A percentile compares a stretch with the other conserved stretches of the same genome.
Evolutionary conservation across 2,797 vertebrate species (phyloP).

Genomic region (Characodon lateralis): DNA sequence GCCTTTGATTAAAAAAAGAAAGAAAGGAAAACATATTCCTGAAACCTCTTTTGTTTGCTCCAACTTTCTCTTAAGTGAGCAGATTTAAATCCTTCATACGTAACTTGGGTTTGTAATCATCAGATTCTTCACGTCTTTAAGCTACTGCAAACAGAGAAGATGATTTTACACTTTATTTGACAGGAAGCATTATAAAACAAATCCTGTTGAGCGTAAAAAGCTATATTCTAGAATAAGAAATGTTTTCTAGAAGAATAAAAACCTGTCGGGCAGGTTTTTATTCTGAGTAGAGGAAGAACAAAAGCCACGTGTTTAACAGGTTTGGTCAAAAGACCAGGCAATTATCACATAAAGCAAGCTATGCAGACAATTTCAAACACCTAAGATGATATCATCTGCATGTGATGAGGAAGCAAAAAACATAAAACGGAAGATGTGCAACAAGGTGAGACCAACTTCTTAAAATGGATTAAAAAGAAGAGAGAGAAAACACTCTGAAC

Average conservation of each 20-base stretch:
- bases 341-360: background rate
- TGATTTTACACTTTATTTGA: background rate
- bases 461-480: conserved; percentile 6
- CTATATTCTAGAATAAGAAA: background rate
- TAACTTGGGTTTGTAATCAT: background rate
- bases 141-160: background rate
- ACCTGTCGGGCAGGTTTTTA: conserved; percentile 1
- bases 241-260: conserved; percentile 6
- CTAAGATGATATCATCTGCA: background rate
- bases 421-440: conserved; percentile 6
- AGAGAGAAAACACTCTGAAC: background rate
- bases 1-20: background rate
- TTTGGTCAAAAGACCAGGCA: background rate
- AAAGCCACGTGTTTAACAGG: background rate
- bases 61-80: background rate
- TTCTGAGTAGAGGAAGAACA: conserved; percentile 5
- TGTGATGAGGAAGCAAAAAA: background rate
- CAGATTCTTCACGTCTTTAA: background rate
- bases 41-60: background rate
- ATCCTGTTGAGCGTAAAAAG: background rate
- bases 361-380: background rate
- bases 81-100: background rate
- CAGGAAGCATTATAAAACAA: background rate
- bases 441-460: conserved; percentile 5
- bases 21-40: background rate